Conservation (phyloP, 2,797 vertebrate genomes). For the Silurus lanzhouensis region DNA sequence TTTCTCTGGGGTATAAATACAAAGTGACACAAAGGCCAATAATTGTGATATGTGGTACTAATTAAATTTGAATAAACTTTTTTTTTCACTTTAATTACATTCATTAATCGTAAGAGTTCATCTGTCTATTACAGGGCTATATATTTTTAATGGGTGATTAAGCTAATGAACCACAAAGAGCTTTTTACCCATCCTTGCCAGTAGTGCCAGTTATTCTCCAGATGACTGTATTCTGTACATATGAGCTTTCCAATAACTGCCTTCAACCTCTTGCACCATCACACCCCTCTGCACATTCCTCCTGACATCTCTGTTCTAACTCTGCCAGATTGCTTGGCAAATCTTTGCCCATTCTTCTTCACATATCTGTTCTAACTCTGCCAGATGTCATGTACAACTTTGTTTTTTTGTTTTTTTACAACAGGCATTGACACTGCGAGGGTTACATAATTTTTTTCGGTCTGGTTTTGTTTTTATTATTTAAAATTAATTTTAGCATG, state of each 20-base stretch:
- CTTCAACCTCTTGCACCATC: constrained; percentile 2
- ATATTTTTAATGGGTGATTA: background rate
- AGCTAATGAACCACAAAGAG: constrained; percentile 12
- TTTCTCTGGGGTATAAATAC: background rate
- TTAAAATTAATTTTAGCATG: background rate
- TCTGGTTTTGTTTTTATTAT: background rate
- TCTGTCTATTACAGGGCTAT: background rate
- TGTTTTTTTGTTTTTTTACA: background rate
- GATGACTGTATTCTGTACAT: background rate
- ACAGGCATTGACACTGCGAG: background rate
- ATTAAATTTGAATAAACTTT: background rate
- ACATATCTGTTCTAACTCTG: constrained; percentile 25
- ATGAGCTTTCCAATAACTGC: background rate
- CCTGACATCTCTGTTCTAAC: constrained; percentile 14
- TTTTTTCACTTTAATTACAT: background rate
- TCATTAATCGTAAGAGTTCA: background rate
- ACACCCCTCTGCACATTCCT: background rate
- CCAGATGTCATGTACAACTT: constrained; percentile 10
- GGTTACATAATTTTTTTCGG: background rate
- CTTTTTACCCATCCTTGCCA: background rate
- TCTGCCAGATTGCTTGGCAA: constrained; percentile 12
- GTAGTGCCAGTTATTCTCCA: background rate
- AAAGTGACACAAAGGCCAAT: background rate
- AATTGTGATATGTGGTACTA: too few relatives aligned
- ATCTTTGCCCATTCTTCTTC: constrained; percentile 30